Evolutionary conservation across 2,888 invertebrate species (phyloP).

Genomic region (Eudasyphora cyanicolor): DNA sequence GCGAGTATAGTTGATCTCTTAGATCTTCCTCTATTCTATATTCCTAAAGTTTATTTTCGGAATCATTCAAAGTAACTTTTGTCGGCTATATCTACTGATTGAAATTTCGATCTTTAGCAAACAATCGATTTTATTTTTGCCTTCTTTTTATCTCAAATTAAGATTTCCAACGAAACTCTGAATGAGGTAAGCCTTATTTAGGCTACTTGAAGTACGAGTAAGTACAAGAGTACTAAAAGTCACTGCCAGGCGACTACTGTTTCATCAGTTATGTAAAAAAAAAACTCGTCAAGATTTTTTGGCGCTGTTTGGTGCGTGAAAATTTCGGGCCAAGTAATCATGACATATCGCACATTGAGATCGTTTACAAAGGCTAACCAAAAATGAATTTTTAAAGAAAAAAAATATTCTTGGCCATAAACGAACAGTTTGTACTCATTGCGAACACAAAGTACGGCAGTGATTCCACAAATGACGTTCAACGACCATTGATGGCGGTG

Average conservation of each 20-base stretch:
- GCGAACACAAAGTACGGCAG: slow-evolving; percentile 13
- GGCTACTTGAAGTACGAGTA: slow-evolving; percentile 43
- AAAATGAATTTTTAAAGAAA: slow-evolving; percentile 1
- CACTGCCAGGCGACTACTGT: no score
- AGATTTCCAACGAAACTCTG: slow-evolving; percentile 52
- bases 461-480: slow-evolving; percentile 46
- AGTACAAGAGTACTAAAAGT: slow-evolving; percentile 1
- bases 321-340: slow-evolving; percentile 32
- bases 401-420: slow-evolving; percentile 21
- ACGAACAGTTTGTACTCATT: background rate
- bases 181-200: slow-evolving; percentile 51
- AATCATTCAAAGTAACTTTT: no score
- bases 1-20: no score
- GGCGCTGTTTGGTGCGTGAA: background rate
- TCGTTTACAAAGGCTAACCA: slow-evolving; percentile 16
- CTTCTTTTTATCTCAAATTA: slow-evolving; percentile 43
- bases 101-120: background rate
- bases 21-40: no score
- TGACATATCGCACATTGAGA: slow-evolving; percentile 13
- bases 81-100: no score
- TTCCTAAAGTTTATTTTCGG: no score
- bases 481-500: slow-evolving; percentile 20
- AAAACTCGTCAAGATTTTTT: background rate
- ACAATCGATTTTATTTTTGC: background rate
- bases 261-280: background rate